Conservation (phyloP, 2,113 vertebrate genomes). For the Phyllostomus discolor region DNA sequence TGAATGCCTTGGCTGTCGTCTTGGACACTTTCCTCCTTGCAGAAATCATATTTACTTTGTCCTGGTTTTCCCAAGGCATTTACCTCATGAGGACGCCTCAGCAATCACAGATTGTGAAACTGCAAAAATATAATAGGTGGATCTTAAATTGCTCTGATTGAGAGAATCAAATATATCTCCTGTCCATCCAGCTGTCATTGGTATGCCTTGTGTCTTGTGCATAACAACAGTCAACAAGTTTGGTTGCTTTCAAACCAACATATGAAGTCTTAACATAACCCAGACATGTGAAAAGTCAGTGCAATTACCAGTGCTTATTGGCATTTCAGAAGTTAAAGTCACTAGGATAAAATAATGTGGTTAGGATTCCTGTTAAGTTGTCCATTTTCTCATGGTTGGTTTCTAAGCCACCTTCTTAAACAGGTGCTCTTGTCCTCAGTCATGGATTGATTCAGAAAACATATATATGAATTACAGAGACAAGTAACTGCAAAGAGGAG, state of each 20-base stretch:
- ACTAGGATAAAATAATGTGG: neutral
- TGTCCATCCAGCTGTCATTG: neutral
- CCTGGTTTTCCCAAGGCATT: neutral
- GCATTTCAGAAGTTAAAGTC: neutral
- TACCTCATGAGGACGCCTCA: neutral
- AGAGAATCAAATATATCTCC: neutral
- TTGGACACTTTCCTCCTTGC: neutral
- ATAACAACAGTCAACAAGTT: neutral
- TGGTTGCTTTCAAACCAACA: neutral
- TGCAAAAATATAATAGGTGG: neutral
- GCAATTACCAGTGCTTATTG: neutral
- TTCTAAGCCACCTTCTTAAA: neutral
- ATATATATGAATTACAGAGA: neutral
- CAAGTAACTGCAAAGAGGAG: neutral
- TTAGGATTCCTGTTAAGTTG: neutral
- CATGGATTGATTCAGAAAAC: neutral
- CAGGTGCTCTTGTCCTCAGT: neutral
- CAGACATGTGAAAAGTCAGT: neutral
- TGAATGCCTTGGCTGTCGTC: neutral
- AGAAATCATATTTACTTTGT: neutral
- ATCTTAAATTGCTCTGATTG: neutral
- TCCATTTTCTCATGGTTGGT: neutral
- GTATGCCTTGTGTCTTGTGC: neutral
- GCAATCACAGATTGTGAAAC: neutral
- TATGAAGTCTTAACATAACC: neutral